These are phyloP conservation scores for Gadopsis bispinosus DNA, from an alignment of 2,797 vertebrate genomes.

Conservation along the genomic window DNA sequence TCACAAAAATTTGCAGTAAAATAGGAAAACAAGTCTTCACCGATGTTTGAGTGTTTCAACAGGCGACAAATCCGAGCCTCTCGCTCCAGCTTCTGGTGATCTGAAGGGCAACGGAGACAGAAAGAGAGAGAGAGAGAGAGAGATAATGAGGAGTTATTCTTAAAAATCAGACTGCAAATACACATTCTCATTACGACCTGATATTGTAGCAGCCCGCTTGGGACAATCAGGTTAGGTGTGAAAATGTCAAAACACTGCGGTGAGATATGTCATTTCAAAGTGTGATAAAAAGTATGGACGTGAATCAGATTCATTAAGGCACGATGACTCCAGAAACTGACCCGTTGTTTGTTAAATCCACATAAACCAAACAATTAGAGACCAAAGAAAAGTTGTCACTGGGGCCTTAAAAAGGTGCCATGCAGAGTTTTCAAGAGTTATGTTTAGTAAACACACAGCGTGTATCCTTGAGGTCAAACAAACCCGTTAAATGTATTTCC, in stretches of 20 bases:
- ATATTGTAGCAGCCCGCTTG: neutral
- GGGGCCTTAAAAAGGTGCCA: neutral
- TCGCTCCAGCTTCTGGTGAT: slow-evolving; percentile 98
- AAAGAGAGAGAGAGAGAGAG: neutral
- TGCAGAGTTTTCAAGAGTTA: neutral
- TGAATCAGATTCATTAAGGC: neutral
- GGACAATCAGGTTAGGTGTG: slow-evolving; percentile 7
- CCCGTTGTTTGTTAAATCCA: neutral
- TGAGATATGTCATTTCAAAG: neutral
- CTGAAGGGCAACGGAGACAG: slow-evolving; percentile 73
- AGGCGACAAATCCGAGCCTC: slow-evolving; percentile 98
- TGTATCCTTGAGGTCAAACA: neutral
- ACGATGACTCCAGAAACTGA: neutral
- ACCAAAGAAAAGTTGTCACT: neutral
- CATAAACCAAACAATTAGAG: neutral
- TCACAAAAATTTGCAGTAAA: neutral
- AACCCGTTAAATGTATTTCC: neutral
- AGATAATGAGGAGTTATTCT: slow-evolving; percentile 10
- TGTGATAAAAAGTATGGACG: neutral
- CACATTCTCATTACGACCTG: neutral
- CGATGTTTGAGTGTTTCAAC: slow-evolving; percentile 96
- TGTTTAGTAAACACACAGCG: too few species aligned
- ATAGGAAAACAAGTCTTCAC: slow-evolving; percentile 77
- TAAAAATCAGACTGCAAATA: neutral
- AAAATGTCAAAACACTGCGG: slow-evolving; percentile 13